Conservation (phyloP, 1,140 invertebrate genomes). For the Diabrotica virgifera region DNA sequence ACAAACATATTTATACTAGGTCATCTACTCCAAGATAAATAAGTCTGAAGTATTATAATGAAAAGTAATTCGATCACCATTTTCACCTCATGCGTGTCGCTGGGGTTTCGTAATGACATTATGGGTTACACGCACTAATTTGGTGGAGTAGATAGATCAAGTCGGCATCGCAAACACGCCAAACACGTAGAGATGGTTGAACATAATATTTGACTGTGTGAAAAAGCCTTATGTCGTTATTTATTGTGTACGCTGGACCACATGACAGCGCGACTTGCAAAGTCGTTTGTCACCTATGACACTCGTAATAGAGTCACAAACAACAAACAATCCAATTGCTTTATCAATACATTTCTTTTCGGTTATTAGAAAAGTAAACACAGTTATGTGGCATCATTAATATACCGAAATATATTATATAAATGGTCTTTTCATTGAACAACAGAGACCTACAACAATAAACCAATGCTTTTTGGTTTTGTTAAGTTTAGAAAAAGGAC, state of each 20-base stretch:
- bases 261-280: neutral
- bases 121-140: constrained; percentile 13
- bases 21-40: too few species aligned
- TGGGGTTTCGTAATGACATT: neutral
- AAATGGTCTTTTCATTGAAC: too few species aligned
- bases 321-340: too few species aligned
- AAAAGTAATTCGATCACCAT: neutral
- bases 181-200: neutral
- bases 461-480: too few species aligned
- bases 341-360: too few species aligned
- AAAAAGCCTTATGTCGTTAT: constrained; percentile 9
- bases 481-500: too few species aligned
- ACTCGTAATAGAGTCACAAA: neutral
- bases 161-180: neutral
- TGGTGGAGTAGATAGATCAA: constrained; percentile 6
- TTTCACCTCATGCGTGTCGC: neutral
- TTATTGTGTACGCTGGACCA: constrained; percentile 12
- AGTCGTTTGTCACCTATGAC: constrained; percentile 1
- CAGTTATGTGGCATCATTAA: too few species aligned
- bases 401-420: too few species aligned
- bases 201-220: neutral
- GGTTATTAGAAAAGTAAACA: too few species aligned
- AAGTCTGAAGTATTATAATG: too few species aligned
- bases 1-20: too few species aligned
- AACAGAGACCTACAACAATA: too few species aligned